A percentile compares a stretch with the other conserved stretches of the same genome.
Evolutionary conservation across 2,113 vertebrate genomes (phyloP).

Genomic region (Brachyhypopomus gauderio): DNA sequence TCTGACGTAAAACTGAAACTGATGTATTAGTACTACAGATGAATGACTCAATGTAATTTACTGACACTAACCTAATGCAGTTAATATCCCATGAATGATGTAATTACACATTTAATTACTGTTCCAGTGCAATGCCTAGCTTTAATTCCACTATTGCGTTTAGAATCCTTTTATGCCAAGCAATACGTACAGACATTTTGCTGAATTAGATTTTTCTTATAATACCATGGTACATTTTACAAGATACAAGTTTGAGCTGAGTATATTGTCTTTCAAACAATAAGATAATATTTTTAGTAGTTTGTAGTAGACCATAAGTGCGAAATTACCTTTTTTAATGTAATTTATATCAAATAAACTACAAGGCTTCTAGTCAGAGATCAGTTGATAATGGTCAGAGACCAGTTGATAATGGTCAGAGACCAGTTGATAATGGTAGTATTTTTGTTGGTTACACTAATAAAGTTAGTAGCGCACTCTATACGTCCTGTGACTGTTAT

Average conservation of each 20-base stretch:
- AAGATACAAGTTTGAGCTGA: too few species aligned
- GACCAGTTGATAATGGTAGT: background rate
- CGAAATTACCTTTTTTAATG: too few species aligned
- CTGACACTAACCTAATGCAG: background rate
- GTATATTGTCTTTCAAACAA: too few species aligned
- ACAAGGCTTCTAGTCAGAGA: background rate
- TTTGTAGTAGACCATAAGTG: too few species aligned
- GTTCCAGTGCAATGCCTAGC: background rate
- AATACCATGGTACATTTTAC: too few species aligned
- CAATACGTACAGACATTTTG: background rate
- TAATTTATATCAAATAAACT: too few species aligned
- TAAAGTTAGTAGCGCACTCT: background rate
- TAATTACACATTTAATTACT: background rate
- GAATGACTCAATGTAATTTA: background rate
- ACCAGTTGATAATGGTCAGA: too few species aligned
- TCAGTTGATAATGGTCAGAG: too few species aligned
- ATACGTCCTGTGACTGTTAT: conserved; percentile 9
- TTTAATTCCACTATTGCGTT: background rate
- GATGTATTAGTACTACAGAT: background rate
- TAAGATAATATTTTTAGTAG: too few species aligned
- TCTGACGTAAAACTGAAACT: background rate
- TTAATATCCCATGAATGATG: background rate
- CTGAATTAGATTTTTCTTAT: background rate
- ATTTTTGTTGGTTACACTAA: background rate
- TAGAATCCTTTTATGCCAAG: background rate